These are phyloP conservation scores for Onychomys torridus DNA, from an alignment of 2,797 vertebrate genomes.

Conservation along the genomic window DNA sequence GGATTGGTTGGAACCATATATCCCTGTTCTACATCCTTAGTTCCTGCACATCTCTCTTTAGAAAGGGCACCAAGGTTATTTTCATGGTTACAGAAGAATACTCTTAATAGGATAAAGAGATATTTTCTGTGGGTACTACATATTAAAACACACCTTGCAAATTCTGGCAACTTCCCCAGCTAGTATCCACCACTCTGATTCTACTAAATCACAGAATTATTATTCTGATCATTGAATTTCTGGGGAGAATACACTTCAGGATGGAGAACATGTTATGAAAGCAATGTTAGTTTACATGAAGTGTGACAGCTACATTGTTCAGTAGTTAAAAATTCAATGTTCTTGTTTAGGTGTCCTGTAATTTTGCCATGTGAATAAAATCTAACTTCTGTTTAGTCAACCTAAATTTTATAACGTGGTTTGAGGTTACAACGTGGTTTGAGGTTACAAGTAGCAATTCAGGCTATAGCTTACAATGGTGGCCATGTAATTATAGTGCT, in stretches of 20 bases:
- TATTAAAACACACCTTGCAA: background rate
- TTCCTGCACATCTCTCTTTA: constrained; percentile 15
- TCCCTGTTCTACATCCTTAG: background rate
- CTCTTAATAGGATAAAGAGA: background rate
- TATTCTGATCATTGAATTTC: constrained; percentile 10
- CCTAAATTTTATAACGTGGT: background rate
- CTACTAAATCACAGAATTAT: background rate
- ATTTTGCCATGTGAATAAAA: background rate
- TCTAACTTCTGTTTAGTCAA: background rate
- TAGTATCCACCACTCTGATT: background rate
- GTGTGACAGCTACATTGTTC: background rate
- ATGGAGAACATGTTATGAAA: background rate
- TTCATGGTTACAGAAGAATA: constrained; percentile 2
- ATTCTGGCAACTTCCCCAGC: background rate
- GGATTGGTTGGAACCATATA: background rate
- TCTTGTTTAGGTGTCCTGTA: background rate
- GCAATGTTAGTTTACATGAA: background rate
- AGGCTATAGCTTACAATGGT: background rate
- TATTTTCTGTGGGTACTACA: background rate
- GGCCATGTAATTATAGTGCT: background rate
- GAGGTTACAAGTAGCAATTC: background rate
- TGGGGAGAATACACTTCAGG: background rate
- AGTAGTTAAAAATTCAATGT: background rate
- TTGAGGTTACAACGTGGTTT: background rate
- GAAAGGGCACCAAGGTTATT: background rate